phyloP scores from a whole-genome alignment of 64 coral and sea anemone species.

The Exaiptasia diaphana region DNA sequence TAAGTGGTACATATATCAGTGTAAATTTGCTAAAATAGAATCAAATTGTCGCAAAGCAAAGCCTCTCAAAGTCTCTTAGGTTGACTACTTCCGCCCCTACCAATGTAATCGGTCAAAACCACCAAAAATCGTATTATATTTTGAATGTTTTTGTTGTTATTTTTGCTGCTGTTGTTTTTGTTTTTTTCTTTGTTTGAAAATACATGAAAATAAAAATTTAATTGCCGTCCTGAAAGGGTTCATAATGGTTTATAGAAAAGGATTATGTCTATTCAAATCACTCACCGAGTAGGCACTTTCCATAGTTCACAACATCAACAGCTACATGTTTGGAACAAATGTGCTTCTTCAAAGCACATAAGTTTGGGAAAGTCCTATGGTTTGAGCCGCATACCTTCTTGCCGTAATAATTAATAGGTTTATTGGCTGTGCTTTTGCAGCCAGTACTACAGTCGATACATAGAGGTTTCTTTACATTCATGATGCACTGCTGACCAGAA shows the following conservation, averaged over 20 bases:
- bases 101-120: no score
- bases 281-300: conserved; percentile 38
- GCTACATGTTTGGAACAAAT: conserved; percentile 18
- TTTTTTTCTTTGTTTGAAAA: background rate
- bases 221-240: background rate
- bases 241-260: background rate
- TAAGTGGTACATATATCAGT: no score
- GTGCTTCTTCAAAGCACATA: conserved; percentile 41
- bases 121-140: background rate
- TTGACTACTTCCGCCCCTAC: no score
- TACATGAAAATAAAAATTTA: no score
- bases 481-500: background rate
- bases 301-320: conserved; percentile 20
- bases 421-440: background rate
- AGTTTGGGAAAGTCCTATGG: background rate
- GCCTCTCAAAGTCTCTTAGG: no score
- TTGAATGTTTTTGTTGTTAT: background rate
- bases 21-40: no score
- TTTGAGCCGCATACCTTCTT: conserved; percentile 30
- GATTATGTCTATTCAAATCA: background rate
- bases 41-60: no score
- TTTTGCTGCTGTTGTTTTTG: background rate
- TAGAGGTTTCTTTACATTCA: background rate
- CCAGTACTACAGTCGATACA: conserved; percentile 32
- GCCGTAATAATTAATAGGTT: background rate